A percentile compares a stretch with the other conserved stretches of the same genome.
Conservation (phyloP, 2,888 invertebrate species). For the Bellardia pandia region DNA sequence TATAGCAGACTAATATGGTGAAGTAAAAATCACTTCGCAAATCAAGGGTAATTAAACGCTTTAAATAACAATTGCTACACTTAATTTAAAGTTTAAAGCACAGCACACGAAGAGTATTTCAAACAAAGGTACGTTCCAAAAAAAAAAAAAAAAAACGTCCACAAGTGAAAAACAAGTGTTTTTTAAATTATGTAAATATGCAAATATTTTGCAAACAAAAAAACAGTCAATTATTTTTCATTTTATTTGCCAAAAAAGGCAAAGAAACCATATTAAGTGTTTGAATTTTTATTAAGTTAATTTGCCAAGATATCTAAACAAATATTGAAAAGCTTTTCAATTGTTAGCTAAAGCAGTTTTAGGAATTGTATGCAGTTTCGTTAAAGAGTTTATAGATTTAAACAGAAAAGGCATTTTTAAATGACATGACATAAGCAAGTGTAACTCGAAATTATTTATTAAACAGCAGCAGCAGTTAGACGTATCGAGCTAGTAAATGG, state of each 20-base stretch:
- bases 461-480: background rate
- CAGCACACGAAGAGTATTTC: slow-evolving; percentile 5
- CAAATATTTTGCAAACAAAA: background rate
- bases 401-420: background rate
- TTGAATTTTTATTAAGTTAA: slow-evolving; percentile 7
- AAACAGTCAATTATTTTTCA: too few species aligned
- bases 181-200: too few species aligned
- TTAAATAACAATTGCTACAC: background rate
- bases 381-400: background rate
- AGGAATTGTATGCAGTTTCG: background rate
- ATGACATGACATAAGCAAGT: slow-evolving; percentile 33
- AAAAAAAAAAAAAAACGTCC: background rate
- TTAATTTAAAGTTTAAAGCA: background rate
- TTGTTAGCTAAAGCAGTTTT: background rate
- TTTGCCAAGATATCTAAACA: background rate
- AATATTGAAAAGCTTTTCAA: background rate
- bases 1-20: too few species aligned
- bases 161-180: too few species aligned
- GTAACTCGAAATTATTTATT: slow-evolving; percentile 14
- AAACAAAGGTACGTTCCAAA: background rate
- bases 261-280: slow-evolving; percentile 11
- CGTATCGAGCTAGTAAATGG: background rate
- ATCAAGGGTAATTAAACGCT: background rate
- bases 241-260: too few species aligned
- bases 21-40: background rate